Evolutionary conservation across 2,888 invertebrate species (phyloP).

Genomic region (Tipula vernalis): DNA sequence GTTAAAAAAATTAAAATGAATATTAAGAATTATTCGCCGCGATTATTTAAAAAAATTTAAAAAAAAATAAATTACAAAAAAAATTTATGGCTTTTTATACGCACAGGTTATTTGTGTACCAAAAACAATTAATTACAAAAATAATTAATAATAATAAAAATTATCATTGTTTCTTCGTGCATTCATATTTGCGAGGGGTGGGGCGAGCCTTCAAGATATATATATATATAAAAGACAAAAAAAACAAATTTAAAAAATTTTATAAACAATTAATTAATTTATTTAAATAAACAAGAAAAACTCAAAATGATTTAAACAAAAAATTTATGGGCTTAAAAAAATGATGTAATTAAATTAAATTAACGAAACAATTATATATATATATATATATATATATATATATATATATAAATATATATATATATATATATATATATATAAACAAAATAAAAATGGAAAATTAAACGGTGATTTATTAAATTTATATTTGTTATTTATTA

Average conservation of each 20-base stretch:
- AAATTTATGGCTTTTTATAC: slow-evolving; percentile 19
- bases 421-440: not conserved
- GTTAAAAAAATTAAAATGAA: slow-evolving; percentile 7
- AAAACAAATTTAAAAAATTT: slow-evolving; percentile 13
- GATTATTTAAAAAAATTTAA: slow-evolving; percentile 8
- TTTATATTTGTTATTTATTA: not conserved
- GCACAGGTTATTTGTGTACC: slow-evolving; percentile 14
- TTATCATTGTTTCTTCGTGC: slow-evolving; percentile 29
- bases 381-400: not conserved
- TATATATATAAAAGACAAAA: too few relatives aligned
- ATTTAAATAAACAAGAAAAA: not conserved
- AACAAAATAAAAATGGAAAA: not conserved
- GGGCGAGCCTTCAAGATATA: slow-evolving; percentile 27
- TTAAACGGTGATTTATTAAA: slow-evolving; percentile 7
- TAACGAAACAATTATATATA: not conserved
- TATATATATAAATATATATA: not conserved
- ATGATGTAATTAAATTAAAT: slow-evolving; percentile 8
- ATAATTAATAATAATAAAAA: not conserved
- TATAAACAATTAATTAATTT: slow-evolving; percentile 9
- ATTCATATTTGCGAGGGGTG: slow-evolving; percentile 36
- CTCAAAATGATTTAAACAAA: not conserved
- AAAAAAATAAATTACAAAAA: slow-evolving; percentile 13
- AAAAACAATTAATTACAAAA: slow-evolving; percentile 6
- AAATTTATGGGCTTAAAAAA: slow-evolving; percentile 7
- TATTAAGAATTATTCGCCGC: slow-evolving; percentile 8